A percentile compares a stretch with the other conserved stretches of the same genome.
Conservation (phyloP, 1,140 invertebrate species). For the Apolygus lucorum region DNA sequence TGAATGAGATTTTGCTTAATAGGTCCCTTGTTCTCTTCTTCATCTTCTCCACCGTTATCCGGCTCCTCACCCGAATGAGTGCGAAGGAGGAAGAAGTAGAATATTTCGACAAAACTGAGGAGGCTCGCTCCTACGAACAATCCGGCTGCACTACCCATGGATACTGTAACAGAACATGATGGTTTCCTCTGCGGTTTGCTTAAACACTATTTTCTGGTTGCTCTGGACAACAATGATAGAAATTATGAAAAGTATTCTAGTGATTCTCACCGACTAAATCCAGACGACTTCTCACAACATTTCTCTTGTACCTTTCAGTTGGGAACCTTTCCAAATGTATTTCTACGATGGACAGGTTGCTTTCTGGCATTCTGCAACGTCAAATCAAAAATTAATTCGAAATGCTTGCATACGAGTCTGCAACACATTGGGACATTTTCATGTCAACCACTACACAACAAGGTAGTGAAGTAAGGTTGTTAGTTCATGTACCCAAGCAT, state of each 20-base stretch:
- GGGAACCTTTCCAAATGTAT: slow-evolving; percentile 47
- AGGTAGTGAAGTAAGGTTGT: too few species aligned
- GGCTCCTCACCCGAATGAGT: slow-evolving; percentile 11
- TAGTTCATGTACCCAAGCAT: too few species aligned
- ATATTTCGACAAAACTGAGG: slow-evolving; percentile 51
- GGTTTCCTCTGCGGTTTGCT: too few species aligned
- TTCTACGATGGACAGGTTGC: slow-evolving; percentile 41
- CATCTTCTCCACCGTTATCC: background rate
- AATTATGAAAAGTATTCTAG: too few species aligned
- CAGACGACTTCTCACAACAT: slow-evolving; percentile 49
- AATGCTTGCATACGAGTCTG: too few species aligned
- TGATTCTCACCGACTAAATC: slow-evolving; percentile 53
- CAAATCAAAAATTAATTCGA: background rate
- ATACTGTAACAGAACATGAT: slow-evolving; percentile 45
- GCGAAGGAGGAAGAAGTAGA: slow-evolving; percentile 46
- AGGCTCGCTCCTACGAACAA: slow-evolving; percentile 54
- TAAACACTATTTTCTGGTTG: too few species aligned
- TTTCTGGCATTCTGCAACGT: slow-evolving; percentile 14
- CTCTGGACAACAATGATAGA: too few species aligned
- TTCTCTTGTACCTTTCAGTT: slow-evolving; percentile 50
- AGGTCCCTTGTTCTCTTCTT: background rate
- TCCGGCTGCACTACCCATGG: slow-evolving; percentile 52
- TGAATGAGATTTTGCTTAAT: background rate
- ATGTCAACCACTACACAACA: too few species aligned
- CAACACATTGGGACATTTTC: too few species aligned